phyloP scores from a whole-genome alignment of 2,888 invertebrate genomes.

The Criorhina ranunculi region DNA sequence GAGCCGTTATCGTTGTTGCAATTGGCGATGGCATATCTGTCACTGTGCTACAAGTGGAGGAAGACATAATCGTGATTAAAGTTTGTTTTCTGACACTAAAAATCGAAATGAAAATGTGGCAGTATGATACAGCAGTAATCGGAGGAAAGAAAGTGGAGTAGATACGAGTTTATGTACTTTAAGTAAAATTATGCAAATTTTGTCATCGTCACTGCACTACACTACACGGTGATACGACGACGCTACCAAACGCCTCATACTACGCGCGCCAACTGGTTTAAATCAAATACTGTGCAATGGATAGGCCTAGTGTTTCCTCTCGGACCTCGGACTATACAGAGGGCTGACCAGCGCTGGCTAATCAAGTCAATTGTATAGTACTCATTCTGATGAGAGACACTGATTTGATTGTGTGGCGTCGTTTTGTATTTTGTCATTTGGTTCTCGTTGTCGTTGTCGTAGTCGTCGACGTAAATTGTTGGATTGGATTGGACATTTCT shows the following conservation, averaged over 20 bases:
- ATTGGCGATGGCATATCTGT: conserved; percentile 75
- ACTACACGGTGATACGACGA: conserved; percentile 24
- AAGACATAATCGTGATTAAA: conserved; percentile 12
- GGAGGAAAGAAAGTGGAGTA: conserved; percentile 24
- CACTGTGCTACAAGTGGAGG: conserved; percentile 58
- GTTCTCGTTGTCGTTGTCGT: conserved; percentile 33
- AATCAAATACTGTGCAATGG: conserved; percentile 62
- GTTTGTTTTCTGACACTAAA: not conserved
- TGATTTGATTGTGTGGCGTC: conserved; percentile 65
- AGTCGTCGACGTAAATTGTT: conserved; percentile 45
- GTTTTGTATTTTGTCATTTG: conserved; percentile 10
- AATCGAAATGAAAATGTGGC: conserved; percentile 3
- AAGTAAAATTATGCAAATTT: conserved; percentile 55
- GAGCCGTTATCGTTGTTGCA: conserved; percentile 74
- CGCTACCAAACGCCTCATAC: conserved; percentile 53
- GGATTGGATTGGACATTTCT: conserved; percentile 51
- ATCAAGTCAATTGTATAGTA: conserved; percentile 70
- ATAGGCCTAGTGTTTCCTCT: conserved; percentile 63
- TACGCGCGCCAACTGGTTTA: conserved; percentile 69
- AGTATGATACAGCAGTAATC: not conserved
- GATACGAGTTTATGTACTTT: conserved; percentile 2
- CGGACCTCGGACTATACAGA: conserved; percentile 32
- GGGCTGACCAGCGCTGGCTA: conserved; percentile 44
- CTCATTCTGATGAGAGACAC: conserved; percentile 54
- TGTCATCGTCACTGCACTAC: conserved; percentile 19